phyloP scores from a whole-genome alignment of 2,888 invertebrate species.

The Agonopterix arenella region DNA sequence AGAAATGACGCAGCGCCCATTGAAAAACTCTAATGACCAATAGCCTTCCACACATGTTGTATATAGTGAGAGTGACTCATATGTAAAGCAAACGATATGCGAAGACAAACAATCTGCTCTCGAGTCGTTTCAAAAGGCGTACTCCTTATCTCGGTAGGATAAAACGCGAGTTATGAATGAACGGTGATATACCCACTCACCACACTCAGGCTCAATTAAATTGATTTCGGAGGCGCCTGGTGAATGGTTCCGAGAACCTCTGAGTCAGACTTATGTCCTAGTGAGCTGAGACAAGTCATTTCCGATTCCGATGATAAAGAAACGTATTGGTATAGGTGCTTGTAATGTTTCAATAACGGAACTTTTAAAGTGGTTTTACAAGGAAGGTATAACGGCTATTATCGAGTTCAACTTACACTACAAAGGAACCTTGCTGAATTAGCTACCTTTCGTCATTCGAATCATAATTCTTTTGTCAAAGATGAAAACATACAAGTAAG shows the following conservation, averaged over 20 bases:
- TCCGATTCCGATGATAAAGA: conserved; percentile 37
- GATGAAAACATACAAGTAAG: no score
- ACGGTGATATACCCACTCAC: conserved; percentile 33
- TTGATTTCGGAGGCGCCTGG: conserved; percentile 34
- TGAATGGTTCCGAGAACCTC: conserved; percentile 27
- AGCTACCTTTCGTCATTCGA: no score
- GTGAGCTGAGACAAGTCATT: conserved; percentile 31
- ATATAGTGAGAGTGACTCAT: conserved; percentile 32
- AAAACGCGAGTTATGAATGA: conserved; percentile 57
- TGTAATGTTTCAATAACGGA: conserved; percentile 3
- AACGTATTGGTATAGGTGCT: no score
- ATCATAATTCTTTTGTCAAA: no score
- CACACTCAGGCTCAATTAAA: conserved; percentile 34
- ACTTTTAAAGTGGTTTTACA: neutral
- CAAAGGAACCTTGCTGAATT: no score
- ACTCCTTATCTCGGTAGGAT: conserved; percentile 42
- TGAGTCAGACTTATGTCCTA: conserved; percentile 23
- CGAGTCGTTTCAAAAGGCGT: conserved; percentile 25
- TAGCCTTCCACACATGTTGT: conserved; percentile 33
- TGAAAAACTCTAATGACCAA: conserved; percentile 47
- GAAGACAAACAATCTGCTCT: conserved; percentile 34
- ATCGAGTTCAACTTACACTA: neutral
- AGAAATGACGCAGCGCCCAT: conserved; percentile 45
- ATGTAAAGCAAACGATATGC: conserved; percentile 40
- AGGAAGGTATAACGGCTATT: neutral